Evolutionary conservation across 2,888 invertebrate species (phyloP).

Genomic region (Baronia brevicornis): DNA sequence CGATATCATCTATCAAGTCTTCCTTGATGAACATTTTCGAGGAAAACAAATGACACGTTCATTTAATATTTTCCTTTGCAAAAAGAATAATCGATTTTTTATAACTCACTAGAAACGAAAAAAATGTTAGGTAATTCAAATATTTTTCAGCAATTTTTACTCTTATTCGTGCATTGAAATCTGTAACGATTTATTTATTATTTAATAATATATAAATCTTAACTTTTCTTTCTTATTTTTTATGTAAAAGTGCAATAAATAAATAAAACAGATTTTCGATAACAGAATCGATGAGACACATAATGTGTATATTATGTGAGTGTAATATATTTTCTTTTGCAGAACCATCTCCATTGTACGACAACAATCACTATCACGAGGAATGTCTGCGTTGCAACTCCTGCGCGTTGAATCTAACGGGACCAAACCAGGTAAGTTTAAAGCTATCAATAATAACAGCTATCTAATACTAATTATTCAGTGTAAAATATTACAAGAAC

Average conservation of each 20-base stretch:
- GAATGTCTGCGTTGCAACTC: constrained; percentile 98
- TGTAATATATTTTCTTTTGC: constrained; percentile 50
- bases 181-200: constrained; percentile 11
- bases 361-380: constrained; percentile 97
- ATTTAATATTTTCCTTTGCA: neutral
- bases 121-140: no score
- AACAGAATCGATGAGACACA: no score
- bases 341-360: constrained; percentile 94
- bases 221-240: no score
- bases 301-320: constrained; percentile 3
- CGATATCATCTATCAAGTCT: constrained; percentile 17
- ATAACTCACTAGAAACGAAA: no score
- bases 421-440: constrained; percentile 86
- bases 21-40: constrained; percentile 9
- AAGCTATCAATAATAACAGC: neutral
- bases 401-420: constrained; percentile 94
- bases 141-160: no score
- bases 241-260: no score
- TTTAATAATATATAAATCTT: no score
- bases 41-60: constrained; percentile 8
- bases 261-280: no score
- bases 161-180: no score
- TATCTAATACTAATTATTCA: no score
- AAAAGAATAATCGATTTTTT: no score
- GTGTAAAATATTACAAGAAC: no score